Evolutionary conservation across 2,888 invertebrate species (phyloP), one percentile per base, ranked within the genome.

Genomic region (Ormyrus pomaceus): DNA sequence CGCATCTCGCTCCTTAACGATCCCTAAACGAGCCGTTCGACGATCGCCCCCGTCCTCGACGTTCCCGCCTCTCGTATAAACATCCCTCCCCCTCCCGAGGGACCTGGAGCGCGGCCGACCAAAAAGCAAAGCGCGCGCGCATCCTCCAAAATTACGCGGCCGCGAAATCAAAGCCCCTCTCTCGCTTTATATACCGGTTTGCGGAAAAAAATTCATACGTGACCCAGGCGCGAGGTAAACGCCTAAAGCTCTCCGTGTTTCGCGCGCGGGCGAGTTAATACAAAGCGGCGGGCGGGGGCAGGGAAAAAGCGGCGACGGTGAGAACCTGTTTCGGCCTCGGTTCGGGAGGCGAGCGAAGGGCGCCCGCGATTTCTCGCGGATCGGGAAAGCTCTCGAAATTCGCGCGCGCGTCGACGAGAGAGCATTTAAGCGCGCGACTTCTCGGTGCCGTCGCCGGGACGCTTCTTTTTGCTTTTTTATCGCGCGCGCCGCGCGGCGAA

Each of bases 161-260:
- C 84, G 85, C 83, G 84, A 87, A 86, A 87, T 86, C 85, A 84
- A 85, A 84, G 85, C 84, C 34, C 84, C 34, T 34, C 34, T 34
- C 34, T 34, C 34, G 34, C 4, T 2, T 2, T 2, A 0, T 82
- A 82, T 85, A 87, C 87, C 87, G 87, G 87, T 87, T 87, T 80
- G 66, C 79, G 85, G 85, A 86, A 87, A 87, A 88, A 88, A 87
- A 85, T 87, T 85, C 82, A 86, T 87, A 87, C 87, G 87, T 86
- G 86, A 86, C 83, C 86, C 84, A 34, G 34, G 84, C 69, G 80
- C 46, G 13, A 19, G 13, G 34, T 59, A 34, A n/a, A 56, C 50
- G 51, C 19, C 13, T 55, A 64, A 73, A 77, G 65, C 71, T 53
- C 59, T 72, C 34, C 3, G 34, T 34, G 34, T 34, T 34, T 68